Evolutionary conservation across 2,797 vertebrate species (phyloP).

Genomic region (Glossophaga mutica): DNA sequence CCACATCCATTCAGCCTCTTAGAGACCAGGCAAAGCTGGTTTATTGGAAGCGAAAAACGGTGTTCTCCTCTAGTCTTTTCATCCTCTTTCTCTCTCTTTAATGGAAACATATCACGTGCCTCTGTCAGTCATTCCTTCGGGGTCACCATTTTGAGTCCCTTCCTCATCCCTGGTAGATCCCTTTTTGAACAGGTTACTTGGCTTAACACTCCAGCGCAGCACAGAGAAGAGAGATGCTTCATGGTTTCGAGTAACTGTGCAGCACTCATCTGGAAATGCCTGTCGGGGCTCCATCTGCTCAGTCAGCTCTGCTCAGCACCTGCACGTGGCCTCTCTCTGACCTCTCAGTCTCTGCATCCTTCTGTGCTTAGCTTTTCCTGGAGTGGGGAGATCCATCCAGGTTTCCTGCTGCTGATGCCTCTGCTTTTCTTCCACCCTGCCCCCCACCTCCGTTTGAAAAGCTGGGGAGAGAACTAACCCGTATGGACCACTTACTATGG

Average conservation of each 20-base stretch:
- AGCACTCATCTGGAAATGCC: background rate
- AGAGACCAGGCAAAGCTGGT: background rate
- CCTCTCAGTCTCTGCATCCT: background rate
- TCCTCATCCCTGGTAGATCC: background rate
- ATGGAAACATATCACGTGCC: background rate
- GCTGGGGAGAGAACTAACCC: background rate
- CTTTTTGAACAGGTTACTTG: background rate
- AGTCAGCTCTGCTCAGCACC: background rate
- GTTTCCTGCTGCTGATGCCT: background rate
- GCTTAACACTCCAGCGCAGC: background rate
- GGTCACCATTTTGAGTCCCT: background rate
- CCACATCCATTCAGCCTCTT: slow-evolving; percentile 15
- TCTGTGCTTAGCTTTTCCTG: background rate
- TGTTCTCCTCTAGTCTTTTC: background rate
- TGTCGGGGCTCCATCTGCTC: background rate
- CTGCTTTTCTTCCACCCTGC: background rate
- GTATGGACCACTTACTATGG: background rate
- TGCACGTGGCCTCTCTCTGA: background rate
- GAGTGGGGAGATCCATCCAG: background rate
- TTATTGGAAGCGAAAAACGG: slow-evolving; percentile 11
- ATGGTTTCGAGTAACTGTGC: background rate
- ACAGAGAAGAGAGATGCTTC: background rate
- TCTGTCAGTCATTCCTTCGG: background rate
- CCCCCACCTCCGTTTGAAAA: background rate
- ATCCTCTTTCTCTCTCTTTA: background rate